Conservation (phyloP, 2,888 invertebrate genomes). For the Pammene aurita region DNA sequence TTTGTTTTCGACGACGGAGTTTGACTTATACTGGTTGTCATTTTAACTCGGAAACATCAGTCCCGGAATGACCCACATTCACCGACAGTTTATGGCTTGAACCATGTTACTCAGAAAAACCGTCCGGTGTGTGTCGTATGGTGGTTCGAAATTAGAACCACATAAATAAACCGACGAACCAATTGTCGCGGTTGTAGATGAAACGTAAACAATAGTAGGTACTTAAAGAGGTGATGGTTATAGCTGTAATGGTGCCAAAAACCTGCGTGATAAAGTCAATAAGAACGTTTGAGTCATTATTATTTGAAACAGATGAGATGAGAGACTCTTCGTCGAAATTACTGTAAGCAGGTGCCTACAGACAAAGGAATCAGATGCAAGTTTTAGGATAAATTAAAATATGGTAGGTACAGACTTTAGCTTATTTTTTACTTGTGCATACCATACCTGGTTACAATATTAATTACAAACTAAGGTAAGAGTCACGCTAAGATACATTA, state of each 20-base stretch:
- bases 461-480: no score
- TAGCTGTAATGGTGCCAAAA: conserved; percentile 14
- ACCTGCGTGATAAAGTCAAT: neutral
- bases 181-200: conserved; percentile 11
- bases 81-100: conserved; percentile 3
- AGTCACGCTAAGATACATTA: no score
- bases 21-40: neutral
- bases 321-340: neutral
- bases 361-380: neutral
- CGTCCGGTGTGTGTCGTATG: neutral
- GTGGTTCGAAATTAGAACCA: conserved; percentile 1
- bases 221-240: neutral
- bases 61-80: conserved; percentile 21
- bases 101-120: conserved; percentile 22
- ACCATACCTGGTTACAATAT: no score
- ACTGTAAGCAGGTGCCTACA: neutral
- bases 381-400: neutral
- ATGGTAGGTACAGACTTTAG: neutral
- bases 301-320: neutral
- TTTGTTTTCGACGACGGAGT: neutral
- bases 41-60: neutral
- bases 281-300: conserved; percentile 6
- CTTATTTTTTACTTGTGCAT: no score
- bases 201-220: conserved; percentile 8
- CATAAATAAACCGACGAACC: neutral